Percentiles rank a stretch among this genome's conserved stretches.
Conservation (phyloP, 2,888 invertebrate species). For the Patella pellucida region DNA sequence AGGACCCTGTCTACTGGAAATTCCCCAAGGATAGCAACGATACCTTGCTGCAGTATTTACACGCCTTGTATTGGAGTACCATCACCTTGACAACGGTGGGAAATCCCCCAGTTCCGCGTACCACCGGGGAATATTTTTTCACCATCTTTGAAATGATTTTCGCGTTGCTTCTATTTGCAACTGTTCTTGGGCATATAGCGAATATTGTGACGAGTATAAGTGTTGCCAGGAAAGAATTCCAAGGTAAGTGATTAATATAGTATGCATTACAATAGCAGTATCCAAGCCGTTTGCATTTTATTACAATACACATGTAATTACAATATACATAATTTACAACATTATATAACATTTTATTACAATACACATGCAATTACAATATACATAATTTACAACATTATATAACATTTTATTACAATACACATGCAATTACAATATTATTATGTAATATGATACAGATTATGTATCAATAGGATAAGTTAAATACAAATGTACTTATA, state of each 20-base stretch:
- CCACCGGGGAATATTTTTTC: conserved; percentile 95
- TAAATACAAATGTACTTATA: too few species aligned
- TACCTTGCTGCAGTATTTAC: conserved; percentile 85
- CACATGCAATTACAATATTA: too few species aligned
- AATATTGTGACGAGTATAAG: conserved; percentile 98
- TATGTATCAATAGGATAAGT: too few species aligned
- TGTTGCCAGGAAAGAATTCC: conserved; percentile 97
- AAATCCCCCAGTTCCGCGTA: conserved; percentile 89
- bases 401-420: too few species aligned
- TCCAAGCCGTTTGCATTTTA: neutral
- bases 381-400: too few species aligned
- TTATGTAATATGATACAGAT: too few species aligned
- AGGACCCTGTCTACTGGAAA: conserved; percentile 49
- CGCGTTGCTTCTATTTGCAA: conserved; percentile 93
- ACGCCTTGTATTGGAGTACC: conserved; percentile 99
- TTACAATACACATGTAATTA: too few species aligned
- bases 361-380: too few species aligned
- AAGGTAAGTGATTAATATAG: conserved; percentile 79
- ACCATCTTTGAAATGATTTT: conserved; percentile 94
- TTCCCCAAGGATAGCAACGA: conserved; percentile 58
- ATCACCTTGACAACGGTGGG: conserved; percentile 96
- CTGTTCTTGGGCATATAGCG: conserved; percentile 96
- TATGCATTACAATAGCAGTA: neutral
- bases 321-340: too few species aligned
- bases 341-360: too few species aligned